Evolutionary conservation across 2,797 vertebrate species (phyloP).

Genomic region (Mormyrops boulengeri): DNA sequence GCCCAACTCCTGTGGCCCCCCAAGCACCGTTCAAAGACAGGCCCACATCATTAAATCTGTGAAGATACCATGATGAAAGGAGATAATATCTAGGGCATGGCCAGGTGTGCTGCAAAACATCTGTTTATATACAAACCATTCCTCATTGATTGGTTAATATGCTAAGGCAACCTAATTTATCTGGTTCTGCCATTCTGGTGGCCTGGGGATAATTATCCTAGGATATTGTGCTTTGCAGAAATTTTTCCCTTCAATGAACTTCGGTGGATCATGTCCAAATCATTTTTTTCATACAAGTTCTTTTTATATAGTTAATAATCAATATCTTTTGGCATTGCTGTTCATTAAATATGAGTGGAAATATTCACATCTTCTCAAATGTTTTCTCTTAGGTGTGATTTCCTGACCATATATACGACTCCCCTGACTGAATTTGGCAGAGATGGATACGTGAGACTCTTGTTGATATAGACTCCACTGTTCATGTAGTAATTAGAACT

Average conservation of each 20-base stretch:
- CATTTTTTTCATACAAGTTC: neutral
- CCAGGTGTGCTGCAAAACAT: neutral
- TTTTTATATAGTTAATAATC: neutral
- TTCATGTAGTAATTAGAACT: neutral
- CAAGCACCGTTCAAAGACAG: neutral
- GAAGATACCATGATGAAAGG: neutral
- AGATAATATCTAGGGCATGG: neutral
- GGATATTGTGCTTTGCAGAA: neutral
- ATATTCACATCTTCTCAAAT: neutral
- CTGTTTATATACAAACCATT: neutral
- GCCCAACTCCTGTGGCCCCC: neutral
- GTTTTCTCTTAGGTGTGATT: neutral
- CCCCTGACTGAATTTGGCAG: neutral
- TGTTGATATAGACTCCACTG: neutral
- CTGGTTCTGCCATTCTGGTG: neutral
- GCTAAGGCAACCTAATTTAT: slow-evolving; percentile 12
- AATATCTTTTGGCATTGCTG: neutral
- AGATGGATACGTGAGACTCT: neutral
- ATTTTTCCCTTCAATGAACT: neutral
- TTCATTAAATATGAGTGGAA: neutral
- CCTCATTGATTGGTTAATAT: slow-evolving; percentile 14
- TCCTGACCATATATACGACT: neutral
- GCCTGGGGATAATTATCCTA: slow-evolving; percentile 2
- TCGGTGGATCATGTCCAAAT: neutral
- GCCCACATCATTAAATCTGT: neutral